A percentile compares a stretch with the other conserved stretches of the same genome.
phyloP scores from a whole-genome alignment of 1,140 invertebrate species.

The Cydia pomonella region DNA sequence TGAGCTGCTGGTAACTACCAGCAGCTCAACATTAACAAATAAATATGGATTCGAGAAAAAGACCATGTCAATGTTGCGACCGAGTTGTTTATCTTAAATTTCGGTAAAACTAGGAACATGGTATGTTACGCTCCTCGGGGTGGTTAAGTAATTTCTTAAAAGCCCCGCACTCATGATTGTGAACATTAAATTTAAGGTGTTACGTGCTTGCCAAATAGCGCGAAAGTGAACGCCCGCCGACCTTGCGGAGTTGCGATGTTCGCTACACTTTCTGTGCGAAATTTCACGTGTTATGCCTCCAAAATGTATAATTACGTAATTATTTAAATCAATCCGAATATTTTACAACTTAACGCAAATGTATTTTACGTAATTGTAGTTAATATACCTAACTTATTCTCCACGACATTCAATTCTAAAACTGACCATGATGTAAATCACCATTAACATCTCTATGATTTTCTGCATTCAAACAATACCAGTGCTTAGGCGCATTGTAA shows the following conservation, averaged over 20 bases:
- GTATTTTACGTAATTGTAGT: not conserved
- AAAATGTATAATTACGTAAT: not conserved
- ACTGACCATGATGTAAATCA: not conserved
- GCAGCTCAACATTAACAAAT: not conserved
- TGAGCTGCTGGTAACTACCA: too few relatives aligned
- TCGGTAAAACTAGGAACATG: conserved; percentile 1
- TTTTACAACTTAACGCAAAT: not conserved
- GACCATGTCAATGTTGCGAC: not conserved
- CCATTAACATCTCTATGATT: too few relatives aligned
- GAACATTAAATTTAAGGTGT: conserved; percentile 29
- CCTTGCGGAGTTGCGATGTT: conserved; percentile 26
- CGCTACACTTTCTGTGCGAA: conserved; percentile 21
- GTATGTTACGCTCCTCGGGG: not conserved
- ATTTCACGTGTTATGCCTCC: conserved; percentile 13
- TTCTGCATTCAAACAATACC: not conserved
- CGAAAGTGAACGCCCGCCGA: conserved; percentile 25
- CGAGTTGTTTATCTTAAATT: conserved; percentile 7
- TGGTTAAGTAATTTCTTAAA: conserved; percentile 22
- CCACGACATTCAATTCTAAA: not conserved
- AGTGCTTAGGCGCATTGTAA: not conserved
- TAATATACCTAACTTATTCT: not conserved
- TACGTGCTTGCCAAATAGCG: conserved; percentile 28
- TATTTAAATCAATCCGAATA: not conserved
- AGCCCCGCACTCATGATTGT: conserved; percentile 13
- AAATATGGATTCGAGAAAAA: not conserved